A percentile compares a stretch with the other conserved stretches of the same genome.
phyloP scores from a whole-genome alignment of 2,797 vertebrate genomes.

The Enteromius afrohamiltoni region DNA sequence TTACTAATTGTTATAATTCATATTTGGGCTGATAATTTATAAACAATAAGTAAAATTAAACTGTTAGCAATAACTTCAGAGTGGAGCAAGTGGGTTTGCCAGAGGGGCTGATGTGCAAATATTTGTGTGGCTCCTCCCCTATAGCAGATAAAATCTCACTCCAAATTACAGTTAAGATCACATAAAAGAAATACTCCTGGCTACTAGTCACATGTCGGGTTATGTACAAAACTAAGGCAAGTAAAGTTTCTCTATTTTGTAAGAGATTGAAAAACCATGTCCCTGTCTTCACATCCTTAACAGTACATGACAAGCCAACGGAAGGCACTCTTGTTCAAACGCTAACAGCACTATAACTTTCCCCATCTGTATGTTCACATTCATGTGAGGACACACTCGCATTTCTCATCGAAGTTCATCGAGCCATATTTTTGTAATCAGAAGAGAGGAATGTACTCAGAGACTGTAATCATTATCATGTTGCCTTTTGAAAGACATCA shows the following conservation, averaged over 20 bases:
- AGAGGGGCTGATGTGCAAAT: no score
- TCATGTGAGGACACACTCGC: neutral
- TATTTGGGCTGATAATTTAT: no score
- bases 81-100: no score
- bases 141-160: no score
- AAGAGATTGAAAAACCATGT: conserved; percentile 49
- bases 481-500: conserved; percentile 44
- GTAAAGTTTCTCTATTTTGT: neutral
- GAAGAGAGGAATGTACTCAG: conserved; percentile 24
- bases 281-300: conserved; percentile 25
- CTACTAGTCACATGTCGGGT: neutral
- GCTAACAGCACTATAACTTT: neutral
- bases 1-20: no score
- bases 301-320: conserved; percentile 33
- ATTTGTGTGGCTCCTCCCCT: no score
- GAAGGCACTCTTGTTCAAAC: neutral
- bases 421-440: conserved; percentile 37
- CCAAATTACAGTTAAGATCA: neutral
- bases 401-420: conserved; percentile 26
- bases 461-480: neutral
- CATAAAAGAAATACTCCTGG: neutral
- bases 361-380: conserved; percentile 6
- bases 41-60: no score
- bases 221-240: conserved; percentile 1
- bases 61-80: no score